These are phyloP conservation scores for Drosophila kohkoa DNA, from an alignment of 1,140 invertebrate species.

Conservation along the genomic window DNA sequence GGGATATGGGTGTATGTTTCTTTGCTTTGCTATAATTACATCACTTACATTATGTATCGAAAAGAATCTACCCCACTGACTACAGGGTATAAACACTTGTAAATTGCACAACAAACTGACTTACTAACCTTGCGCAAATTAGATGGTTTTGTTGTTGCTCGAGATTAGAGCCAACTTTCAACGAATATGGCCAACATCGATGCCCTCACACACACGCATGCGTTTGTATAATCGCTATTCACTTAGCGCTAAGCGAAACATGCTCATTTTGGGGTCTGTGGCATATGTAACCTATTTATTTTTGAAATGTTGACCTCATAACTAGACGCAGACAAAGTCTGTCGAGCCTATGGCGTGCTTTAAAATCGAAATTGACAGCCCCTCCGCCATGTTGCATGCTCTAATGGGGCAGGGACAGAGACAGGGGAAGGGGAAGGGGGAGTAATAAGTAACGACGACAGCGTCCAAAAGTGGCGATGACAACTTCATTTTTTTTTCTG, in stretches of 20 bases:
- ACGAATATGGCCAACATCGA: slow-evolving; percentile 9
- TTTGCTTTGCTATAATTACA: too few relatives aligned
- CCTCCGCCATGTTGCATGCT: slow-evolving; percentile 1
- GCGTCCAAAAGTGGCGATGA: slow-evolving; percentile 75
- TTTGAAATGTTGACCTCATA: slow-evolving; percentile 81
- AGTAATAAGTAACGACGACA: slow-evolving; percentile 59
- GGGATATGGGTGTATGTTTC: too few relatives aligned
- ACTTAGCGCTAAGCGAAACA: slow-evolving; percentile 16
- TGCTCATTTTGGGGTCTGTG: slow-evolving; percentile 26
- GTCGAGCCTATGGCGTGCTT: slow-evolving; percentile 56
- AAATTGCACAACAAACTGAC: slow-evolving; percentile 7
- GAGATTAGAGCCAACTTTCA: slow-evolving; percentile 22
- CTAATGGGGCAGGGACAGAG: slow-evolving; percentile 13
- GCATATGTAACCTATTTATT: slow-evolving; percentile 79
- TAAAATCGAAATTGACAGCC: slow-evolving; percentile 47
- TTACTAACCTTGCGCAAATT: slow-evolving; percentile 66
- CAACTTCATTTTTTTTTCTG: slow-evolving; percentile 66
- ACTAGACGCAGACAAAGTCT: slow-evolving; percentile 46
- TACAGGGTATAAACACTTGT: slow-evolving; percentile 26
- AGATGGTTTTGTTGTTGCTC: slow-evolving; percentile 19
- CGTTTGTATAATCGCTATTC: background rate
- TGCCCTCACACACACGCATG: background rate
- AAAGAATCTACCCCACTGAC: background rate
- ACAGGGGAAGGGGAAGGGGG: slow-evolving; percentile 21
- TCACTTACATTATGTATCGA: too few relatives aligned